Evolutionary conservation across 1,140 invertebrate species (phyloP).

Genomic region (Lordiphosa mommai): DNA sequence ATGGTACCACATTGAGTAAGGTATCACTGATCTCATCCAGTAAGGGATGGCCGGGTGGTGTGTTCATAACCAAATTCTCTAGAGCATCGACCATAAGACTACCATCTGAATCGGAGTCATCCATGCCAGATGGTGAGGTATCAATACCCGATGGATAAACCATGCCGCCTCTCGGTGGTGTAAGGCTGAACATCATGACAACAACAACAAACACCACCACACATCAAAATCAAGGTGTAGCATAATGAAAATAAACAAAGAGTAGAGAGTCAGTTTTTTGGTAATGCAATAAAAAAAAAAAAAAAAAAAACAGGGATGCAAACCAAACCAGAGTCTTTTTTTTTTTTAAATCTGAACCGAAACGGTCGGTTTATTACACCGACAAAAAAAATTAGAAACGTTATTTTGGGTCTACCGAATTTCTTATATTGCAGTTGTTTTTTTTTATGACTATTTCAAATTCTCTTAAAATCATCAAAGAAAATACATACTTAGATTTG

Average conservation of each 20-base stretch:
- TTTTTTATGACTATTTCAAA: too few relatives aligned
- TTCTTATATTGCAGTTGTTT: too few relatives aligned
- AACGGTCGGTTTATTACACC: too few relatives aligned
- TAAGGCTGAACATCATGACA: slow-evolving; percentile 24
- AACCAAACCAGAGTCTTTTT: not conserved
- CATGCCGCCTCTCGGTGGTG: slow-evolving; percentile 21
- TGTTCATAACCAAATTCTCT: slow-evolving; percentile 17
- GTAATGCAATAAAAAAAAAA: slow-evolving; percentile 10
- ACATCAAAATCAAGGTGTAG: slow-evolving; percentile 44
- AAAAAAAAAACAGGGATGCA: not conserved
- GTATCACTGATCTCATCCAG: slow-evolving; percentile 33
- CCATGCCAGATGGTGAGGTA: slow-evolving; percentile 26
- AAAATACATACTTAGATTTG: too few relatives aligned
- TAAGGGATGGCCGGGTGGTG: slow-evolving; percentile 38
- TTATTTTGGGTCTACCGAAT: too few relatives aligned
- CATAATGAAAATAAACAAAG: slow-evolving; percentile 68
- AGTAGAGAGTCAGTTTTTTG: slow-evolving; percentile 33
- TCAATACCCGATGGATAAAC: slow-evolving; percentile 18
- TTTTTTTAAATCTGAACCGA: too few relatives aligned
- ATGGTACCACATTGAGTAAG: slow-evolving; percentile 20
- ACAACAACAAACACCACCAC: slow-evolving; percentile 7
- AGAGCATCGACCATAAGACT: slow-evolving; percentile 33
- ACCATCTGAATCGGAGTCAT: slow-evolving; percentile 65
- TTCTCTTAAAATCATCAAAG: too few relatives aligned
- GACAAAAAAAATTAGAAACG: too few relatives aligned